A percentile compares a stretch with the other conserved stretches of the same genome.
These are phyloP conservation scores for Leptocoma aspasia DNA, from an alignment of 2,113 vertebrate species.

Conservation along the genomic window DNA sequence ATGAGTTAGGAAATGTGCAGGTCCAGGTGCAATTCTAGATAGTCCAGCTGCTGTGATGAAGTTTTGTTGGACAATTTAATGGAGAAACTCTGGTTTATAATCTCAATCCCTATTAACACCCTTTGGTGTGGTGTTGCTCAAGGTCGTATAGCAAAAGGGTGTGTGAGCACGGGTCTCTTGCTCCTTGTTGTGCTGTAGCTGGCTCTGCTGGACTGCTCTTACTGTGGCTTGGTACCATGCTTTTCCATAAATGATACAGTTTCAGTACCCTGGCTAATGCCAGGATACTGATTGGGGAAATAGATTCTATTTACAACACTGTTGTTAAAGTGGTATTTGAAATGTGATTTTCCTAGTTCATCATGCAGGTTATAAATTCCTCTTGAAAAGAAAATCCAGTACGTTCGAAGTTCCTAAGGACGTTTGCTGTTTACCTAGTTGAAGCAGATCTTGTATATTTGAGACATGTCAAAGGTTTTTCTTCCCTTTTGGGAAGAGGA, in stretches of 20 bases:
- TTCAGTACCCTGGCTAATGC: background rate
- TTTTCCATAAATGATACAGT: background rate
- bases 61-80: background rate
- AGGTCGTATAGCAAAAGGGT: background rate
- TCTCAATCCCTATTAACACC: background rate
- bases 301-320: background rate
- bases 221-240: background rate
- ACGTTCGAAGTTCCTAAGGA: background rate
- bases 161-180: background rate
- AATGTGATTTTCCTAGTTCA: background rate
- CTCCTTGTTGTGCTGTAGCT: background rate
- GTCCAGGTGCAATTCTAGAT: background rate
- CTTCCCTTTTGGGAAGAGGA: background rate
- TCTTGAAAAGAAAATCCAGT: background rate
- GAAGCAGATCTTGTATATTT: background rate
- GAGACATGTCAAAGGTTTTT: background rate
- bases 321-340: background rate
- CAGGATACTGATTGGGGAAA: background rate
- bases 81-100: background rate
- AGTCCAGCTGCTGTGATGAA: background rate
- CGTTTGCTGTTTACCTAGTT: background rate
- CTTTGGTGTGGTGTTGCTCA: background rate
- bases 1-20: background rate
- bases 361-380: background rate
- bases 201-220: background rate